Evolutionary conservation across 2,113 vertebrate genomes (phyloP), one percentile per base, ranked within the genome.

Genomic region (Halichoerus grypus): DNA sequence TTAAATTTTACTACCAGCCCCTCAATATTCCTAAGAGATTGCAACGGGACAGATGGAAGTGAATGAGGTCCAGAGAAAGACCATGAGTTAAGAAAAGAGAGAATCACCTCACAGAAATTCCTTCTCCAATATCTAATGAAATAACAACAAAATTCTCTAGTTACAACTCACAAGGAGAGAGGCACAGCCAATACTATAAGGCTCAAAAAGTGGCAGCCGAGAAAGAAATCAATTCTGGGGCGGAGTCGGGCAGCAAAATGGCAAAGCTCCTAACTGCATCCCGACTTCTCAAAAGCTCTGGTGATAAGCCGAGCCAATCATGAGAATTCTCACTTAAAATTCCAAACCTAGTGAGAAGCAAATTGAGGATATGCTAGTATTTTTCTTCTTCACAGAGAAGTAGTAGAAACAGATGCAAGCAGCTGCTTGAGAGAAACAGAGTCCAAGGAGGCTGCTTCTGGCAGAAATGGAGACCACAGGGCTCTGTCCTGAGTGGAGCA

Each of bases 291-390:
- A 39, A 83, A 93, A 86, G 21, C 71, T 95, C 76, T 65, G 33
- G 36, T 26, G 33, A 15, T 18, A 81, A 72, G 82, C 46, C 61
- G 53, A 86, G 49, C 39, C 83, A 26, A 49, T 89, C 69, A 59
- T 16, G 36, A 96, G 67, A 94, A 91, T 90, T 77, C 63, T 84
- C 69, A 94, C 69, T 57, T 72, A 69, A 91, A 85, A 94, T 76
- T 39, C 72, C 46, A 72, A 82, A 67, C n/a, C 31, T 42, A 2
- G 46, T 65, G 59, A 96, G 77, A 95, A 94, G 76, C 31, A 92
- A 94, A 88, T 49, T 42, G 85, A 67, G 12, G 31, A 16, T 5
- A n/a, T 15, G 33, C 18, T n/a, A 24, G 65, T 39, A 36, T 72
- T 91, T 71, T 69, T n/a, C 79, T 49, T 33, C 59, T 28, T 85